A percentile compares a stretch with the other conserved stretches of the same genome.
These are phyloP conservation scores for Drosophila subpulchrella DNA, from an alignment of 1,140 invertebrate species.

Conservation along the genomic window DNA sequence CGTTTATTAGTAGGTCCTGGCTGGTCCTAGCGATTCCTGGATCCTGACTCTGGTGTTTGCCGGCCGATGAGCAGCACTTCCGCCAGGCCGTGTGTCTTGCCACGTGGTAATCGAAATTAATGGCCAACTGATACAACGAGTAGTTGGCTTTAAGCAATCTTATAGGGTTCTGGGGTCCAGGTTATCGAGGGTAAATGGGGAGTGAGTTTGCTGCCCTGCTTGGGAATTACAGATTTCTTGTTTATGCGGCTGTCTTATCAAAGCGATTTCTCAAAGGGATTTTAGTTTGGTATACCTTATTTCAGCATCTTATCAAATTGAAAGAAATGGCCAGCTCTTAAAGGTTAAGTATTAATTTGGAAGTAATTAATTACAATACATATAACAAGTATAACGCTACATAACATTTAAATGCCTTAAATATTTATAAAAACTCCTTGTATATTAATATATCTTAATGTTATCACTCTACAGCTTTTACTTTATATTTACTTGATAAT, in stretches of 20 bases:
- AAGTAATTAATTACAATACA: background rate
- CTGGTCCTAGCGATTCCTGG: conserved; percentile 21
- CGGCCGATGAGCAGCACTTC: conserved; percentile 59
- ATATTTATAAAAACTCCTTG: too few relatives aligned
- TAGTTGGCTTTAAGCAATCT: conserved; percentile 42
- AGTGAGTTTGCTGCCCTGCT: background rate
- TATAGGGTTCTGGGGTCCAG: conserved; percentile 4
- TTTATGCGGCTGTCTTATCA: conserved; percentile 58
- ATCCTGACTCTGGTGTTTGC: conserved; percentile 30
- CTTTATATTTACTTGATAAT: too few relatives aligned
- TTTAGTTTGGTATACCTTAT: background rate
- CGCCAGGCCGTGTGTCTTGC: conserved; percentile 78
- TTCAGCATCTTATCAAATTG: conserved; percentile 49
- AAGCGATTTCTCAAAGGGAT: conserved; percentile 57
- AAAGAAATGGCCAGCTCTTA: conserved; percentile 47
- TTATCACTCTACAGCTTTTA: too few relatives aligned
- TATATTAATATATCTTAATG: too few relatives aligned
- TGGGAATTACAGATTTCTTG: conserved; percentile 41
- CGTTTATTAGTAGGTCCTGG: conserved; percentile 72
- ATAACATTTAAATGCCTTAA: too few relatives aligned
- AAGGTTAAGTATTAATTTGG: background rate
- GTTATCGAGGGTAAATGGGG: conserved; percentile 22
- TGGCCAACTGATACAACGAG: conserved; percentile 69
- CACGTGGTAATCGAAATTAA: conserved; percentile 83
- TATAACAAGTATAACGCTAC: too few relatives aligned